A percentile compares a stretch with the other conserved stretches of the same genome.
Evolutionary conservation across 1,140 invertebrate genomes (phyloP).

Genomic region (Drosophila nigrodunni): DNA sequence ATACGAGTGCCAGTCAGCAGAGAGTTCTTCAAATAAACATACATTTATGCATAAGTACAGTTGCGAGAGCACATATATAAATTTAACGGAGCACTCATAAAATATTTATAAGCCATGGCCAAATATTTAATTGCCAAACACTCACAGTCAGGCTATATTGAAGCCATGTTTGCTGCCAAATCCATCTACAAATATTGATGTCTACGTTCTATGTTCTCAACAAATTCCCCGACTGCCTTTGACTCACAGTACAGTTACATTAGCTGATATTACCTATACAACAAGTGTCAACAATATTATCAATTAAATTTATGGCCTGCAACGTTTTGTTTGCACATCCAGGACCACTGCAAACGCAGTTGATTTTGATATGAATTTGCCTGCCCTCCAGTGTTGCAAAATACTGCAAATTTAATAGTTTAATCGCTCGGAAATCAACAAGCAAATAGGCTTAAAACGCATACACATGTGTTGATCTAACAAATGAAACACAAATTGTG

Average conservation of each 20-base stretch:
- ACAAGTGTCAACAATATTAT: conserved; percentile 73
- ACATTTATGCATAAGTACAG: conserved; percentile 49
- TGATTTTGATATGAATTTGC: background rate
- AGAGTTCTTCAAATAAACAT: conserved; percentile 40
- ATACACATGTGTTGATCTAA: conserved; percentile 39
- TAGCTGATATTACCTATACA: background rate
- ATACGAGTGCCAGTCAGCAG: conserved; percentile 58
- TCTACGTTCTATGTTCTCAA: background rate
- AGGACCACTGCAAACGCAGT: conserved; percentile 31
- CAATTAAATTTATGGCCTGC: conserved; percentile 69
- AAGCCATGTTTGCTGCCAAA: conserved; percentile 47
- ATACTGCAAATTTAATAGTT: conserved; percentile 62
- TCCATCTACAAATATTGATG: conserved; percentile 62
- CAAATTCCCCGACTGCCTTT: conserved; percentile 36
- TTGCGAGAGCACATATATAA: conserved; percentile 22
- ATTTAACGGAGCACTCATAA: conserved; percentile 44
- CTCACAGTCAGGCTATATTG: conserved; percentile 34
- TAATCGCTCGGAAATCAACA: conserved; percentile 50
- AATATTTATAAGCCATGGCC: conserved; percentile 73
- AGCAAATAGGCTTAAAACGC: conserved; percentile 33
- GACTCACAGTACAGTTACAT: background rate
- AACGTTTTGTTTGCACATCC: conserved; percentile 34
- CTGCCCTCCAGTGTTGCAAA: conserved; percentile 13
- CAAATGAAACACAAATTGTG: conserved; percentile 69
- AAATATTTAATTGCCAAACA: conserved; percentile 78